A percentile compares a stretch with the other conserved stretches of the same genome.
Evolutionary conservation across 2,113 vertebrate genomes (phyloP).

Genomic region (Hassar affinis): DNA sequence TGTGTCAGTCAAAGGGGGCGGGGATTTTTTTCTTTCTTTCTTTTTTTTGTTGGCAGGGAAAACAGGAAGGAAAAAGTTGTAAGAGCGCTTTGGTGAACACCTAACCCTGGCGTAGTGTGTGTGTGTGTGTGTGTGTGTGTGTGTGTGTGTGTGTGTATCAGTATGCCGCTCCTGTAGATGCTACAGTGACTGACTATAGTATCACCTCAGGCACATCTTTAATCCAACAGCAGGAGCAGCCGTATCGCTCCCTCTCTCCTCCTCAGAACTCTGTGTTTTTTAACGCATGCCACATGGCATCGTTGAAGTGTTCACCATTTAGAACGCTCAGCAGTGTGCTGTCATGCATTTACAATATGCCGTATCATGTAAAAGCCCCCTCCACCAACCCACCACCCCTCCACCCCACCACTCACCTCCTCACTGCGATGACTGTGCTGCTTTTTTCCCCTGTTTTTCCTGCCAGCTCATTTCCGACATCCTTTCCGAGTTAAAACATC

Average conservation of each 20-base stretch:
- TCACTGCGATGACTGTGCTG: not conserved
- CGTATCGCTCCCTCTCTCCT: constrained; percentile 4
- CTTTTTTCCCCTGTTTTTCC: not conserved
- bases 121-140: constrained; percentile 6
- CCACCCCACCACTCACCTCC: too few species aligned
- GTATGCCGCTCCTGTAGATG: constrained; percentile 23
- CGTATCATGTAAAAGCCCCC: not conserved
- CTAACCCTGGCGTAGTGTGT: not conserved
- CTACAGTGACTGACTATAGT: constrained; percentile 38
- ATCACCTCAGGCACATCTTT: constrained; percentile 43
- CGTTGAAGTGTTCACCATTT: constrained; percentile 28
- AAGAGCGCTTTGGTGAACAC: not conserved
- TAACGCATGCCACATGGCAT: constrained; percentile 25
- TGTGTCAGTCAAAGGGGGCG: too few species aligned
- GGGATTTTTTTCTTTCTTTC: too few species aligned
- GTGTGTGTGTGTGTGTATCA: not conserved
- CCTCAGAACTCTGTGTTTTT: constrained; percentile 5
- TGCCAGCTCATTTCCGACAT: not conserved
- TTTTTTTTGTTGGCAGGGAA: too few species aligned
- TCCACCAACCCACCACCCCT: too few species aligned
- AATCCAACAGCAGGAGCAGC: constrained; percentile 35
- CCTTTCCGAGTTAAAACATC: not conserved
- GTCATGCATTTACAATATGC: constrained; percentile 16
- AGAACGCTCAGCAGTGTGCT: constrained; percentile 12
- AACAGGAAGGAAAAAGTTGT: not conserved